Evolutionary conservation across 1,140 invertebrate species (phyloP), one percentile per base, ranked within the genome.

Genomic region (Oreohelix idahoensis): DNA sequence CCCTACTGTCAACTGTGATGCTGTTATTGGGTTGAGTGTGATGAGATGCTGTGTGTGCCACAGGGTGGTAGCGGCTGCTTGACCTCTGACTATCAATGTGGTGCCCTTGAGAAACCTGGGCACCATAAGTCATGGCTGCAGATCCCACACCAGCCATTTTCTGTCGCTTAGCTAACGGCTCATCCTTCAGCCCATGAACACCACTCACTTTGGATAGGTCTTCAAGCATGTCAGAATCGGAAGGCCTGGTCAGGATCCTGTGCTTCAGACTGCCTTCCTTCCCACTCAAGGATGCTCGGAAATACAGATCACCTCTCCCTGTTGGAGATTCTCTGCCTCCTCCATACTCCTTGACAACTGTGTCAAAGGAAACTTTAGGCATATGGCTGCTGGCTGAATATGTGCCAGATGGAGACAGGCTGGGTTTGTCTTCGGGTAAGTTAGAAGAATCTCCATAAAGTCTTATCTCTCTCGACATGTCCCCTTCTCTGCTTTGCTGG

Each of bases 191-290:
- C 11, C 79, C 79, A 49, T 80, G 63, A n/a, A 70, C 79, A 23
- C 63, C 39, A 26, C 79, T 80, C 38, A 71, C 76, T 69, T 74
- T 74, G 35, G 45, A n/a, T 10, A 29, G 51, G 32, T 75, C 51
- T 45, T 75, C 71, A n/a, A 20, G 42, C 36, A 74, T 53, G n/a
- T 83, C 70, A 32, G 70, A 88, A 77, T 92, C 91, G 69, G 89
- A 89, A n/a, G 92, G 92, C 13, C 92, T 88, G 38, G 88, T 90
- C 69, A 92, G 87, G 32, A 93, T 92, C 70, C 92, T 86, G 82
- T 93, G 92, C 85, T 93, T 92, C 38, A 92, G 83, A 86, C 90
- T 92, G 15, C 92, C 92, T 83, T 92, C 92, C 70, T 91, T 91
- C n/a, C 92, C 92, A 84, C 89, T 88, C 39, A 91, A 89, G 69